Evolutionary conservation across 2,113 vertebrate genomes (phyloP).

Genomic region (Sinocyclocheilus rhinocerous): DNA sequence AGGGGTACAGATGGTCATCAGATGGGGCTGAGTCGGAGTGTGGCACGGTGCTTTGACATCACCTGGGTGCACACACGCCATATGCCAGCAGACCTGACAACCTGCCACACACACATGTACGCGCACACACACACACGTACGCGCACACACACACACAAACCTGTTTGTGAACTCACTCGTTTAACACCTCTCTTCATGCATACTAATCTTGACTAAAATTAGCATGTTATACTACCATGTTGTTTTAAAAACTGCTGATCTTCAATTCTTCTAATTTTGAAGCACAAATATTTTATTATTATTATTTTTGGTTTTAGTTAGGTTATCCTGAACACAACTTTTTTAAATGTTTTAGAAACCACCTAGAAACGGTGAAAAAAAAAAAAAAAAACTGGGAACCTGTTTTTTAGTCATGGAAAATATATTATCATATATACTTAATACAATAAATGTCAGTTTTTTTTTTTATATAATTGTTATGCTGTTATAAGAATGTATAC

Average conservation of each 20-base stretch:
- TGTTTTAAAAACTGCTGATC: slow-evolving; percentile 6
- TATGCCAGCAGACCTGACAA: slow-evolving; percentile 71
- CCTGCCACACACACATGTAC: slow-evolving; percentile 53
- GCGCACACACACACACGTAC: neutral
- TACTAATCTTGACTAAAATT: slow-evolving; percentile 63
- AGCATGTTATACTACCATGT: slow-evolving; percentile 5
- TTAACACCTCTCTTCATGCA: slow-evolving; percentile 58
- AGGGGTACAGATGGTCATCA: slow-evolving; percentile 75
- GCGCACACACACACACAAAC: slow-evolving; percentile 26
- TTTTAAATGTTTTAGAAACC: too few species aligned
- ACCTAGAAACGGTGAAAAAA: too few species aligned
- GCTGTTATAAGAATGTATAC: too few species aligned
- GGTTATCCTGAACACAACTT: neutral
- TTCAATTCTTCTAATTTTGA: neutral
- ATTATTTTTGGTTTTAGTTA: neutral
- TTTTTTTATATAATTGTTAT: too few species aligned
- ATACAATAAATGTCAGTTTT: too few species aligned
- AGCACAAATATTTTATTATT: neutral
- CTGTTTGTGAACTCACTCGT: slow-evolving; percentile 41
- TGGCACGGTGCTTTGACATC: slow-evolving; percentile 65
- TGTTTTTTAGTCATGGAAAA: too few species aligned
- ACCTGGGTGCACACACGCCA: slow-evolving; percentile 72
- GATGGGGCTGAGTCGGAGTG: slow-evolving; percentile 63
- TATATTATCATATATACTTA: too few species aligned
- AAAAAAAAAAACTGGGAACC: too few species aligned